Evolutionary conservation across 2,797 vertebrate genomes (phyloP), one percentile per base, ranked within the genome.

Genomic region (Kryptopterus vitreolus): DNA sequence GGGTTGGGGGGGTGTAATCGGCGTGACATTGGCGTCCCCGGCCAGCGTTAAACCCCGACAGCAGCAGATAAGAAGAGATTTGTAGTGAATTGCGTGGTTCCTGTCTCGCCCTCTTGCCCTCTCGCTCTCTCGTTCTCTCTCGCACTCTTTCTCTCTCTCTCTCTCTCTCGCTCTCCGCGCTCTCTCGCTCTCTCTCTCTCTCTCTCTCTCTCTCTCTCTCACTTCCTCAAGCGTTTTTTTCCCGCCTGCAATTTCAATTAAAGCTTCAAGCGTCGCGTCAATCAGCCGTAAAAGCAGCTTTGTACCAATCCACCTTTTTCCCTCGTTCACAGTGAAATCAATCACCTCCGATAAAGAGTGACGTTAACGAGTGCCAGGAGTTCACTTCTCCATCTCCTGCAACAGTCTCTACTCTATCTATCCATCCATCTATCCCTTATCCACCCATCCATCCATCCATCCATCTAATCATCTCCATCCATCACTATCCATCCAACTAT

Each of bases 201-300:
- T 35, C 11, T 78, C 69, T 66, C n/a, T 12, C 18, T 53, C 43
- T 66, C 43, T 58, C 9, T 31, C 16, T n/a, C 29, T 6, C n/a
- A 15, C 29, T 20, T 58, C 38, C 35, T 29, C 26, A 13, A 57
- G 58, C 76, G 73, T 43, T 65, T 82, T 72, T 50, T 26, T 35
- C 78, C 66, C 66, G 76, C 73, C 53, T 29, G 69, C 73, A 78
- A 78, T 73, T 82, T 78, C 78, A 82, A 82, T 82, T 82, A 78
- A 82, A 78, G 76, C 69, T 82, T 58, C 35, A 38, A 3, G 52
- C 22, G 26, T 52, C 68, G 58, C 16, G 68, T 76, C 80, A 61
- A 33, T 82, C 81, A 77, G 33, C 58, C 6, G 33, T n/a, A 16
- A 65, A 65, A 48, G 62, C 53, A 46, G 61, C 52, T 68, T 58